Conservation (phyloP, 2,113 vertebrate genomes). For the Parotia lawesii region DNA sequence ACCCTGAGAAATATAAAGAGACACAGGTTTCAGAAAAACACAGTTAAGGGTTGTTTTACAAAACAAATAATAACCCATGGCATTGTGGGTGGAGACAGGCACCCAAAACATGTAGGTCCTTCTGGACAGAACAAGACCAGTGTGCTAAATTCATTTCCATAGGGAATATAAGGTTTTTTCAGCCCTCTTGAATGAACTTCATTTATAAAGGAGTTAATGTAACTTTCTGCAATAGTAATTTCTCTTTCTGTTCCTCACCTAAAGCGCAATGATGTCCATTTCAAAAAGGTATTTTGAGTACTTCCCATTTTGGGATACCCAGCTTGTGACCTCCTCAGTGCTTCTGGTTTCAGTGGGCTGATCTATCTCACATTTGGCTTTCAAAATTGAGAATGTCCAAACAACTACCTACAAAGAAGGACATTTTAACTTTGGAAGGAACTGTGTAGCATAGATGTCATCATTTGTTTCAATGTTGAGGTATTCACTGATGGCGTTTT, state of each 20-base stretch:
- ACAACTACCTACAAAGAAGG: not conserved
- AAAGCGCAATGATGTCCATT: not conserved
- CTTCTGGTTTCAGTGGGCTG: not conserved
- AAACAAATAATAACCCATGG: constrained; percentile 13
- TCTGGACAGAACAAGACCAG: not conserved
- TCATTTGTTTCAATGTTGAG: not conserved
- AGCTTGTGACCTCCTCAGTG: not conserved
- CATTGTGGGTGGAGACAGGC: not conserved
- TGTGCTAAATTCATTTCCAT: not conserved
- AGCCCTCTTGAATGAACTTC: not conserved
- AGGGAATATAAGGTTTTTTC: not conserved
- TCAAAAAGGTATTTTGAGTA: not conserved
- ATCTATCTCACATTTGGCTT: not conserved
- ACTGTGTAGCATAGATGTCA: fast-evolving
- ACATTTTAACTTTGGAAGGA: not conserved
- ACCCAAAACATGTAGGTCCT: not conserved
- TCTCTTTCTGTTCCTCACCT: not conserved
- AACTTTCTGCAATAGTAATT: not conserved
- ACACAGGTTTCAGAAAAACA: not conserved
- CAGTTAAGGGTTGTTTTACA: not conserved
- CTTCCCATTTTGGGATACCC: not conserved
- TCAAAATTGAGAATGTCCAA: not conserved
- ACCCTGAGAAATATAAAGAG: constrained; percentile 1
- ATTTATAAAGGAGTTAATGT: not conserved
- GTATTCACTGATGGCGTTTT: not conserved